These are phyloP conservation scores for Agriotes lineatus DNA, from an alignment of 2,888 invertebrate species.

Conservation along the genomic window DNA sequence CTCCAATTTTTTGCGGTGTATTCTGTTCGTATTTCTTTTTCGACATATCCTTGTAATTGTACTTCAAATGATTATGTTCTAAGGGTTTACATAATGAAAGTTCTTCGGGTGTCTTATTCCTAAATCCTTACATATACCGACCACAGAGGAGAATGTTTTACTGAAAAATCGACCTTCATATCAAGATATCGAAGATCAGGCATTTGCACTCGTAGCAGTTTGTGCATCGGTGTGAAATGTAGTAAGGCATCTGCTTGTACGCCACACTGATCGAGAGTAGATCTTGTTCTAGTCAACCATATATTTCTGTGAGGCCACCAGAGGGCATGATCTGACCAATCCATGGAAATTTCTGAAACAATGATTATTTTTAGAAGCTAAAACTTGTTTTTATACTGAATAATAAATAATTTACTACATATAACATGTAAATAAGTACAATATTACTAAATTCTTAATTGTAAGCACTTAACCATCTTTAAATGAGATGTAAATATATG, in stretches of 20 bases:
- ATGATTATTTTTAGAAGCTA: too few relatives aligned
- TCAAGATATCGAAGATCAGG: conserved; percentile 94
- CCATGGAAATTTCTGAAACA: conserved; percentile 91
- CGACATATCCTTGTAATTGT: conserved; percentile 83
- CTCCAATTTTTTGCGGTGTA: conserved; percentile 65
- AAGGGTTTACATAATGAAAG: conserved; percentile 93
- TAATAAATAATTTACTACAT: too few relatives aligned
- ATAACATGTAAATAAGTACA: too few relatives aligned
- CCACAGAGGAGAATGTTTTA: conserved; percentile 95
- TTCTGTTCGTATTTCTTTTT: conserved; percentile 70
- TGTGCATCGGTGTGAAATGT: conserved; percentile 98
- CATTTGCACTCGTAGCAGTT: conserved; percentile 88
- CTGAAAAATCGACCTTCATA: conserved; percentile 94
- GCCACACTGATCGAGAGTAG: conserved; percentile 96
- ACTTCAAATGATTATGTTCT: conserved; percentile 85
- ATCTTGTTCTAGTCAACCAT: conserved; percentile 94
- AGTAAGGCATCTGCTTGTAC: conserved; percentile 95
- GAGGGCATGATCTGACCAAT: conserved; percentile 99
- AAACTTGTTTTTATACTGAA: too few relatives aligned
- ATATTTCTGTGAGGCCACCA: conserved; percentile 98
- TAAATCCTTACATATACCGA: conserved; percentile 69
- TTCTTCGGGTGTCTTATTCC: conserved; percentile 97
- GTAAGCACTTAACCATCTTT: too few relatives aligned
- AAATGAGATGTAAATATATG: too few relatives aligned
- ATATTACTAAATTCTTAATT: too few relatives aligned